Conservation (phyloP, 2,797 vertebrate genomes). For the Argya squamiceps region DNA sequence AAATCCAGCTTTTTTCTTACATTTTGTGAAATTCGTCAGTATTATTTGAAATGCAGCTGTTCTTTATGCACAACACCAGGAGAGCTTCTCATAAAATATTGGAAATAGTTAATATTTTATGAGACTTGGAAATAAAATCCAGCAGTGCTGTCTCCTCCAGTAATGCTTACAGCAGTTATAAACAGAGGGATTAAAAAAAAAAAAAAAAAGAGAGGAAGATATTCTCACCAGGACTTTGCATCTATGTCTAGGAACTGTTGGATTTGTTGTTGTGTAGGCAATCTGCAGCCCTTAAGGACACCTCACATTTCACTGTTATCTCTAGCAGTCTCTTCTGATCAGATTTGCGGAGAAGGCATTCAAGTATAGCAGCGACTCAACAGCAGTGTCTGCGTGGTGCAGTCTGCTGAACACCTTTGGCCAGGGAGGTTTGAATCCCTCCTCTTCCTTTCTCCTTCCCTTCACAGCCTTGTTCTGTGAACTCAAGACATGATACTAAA, state of each 20-base stretch:
- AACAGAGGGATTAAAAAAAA: background rate
- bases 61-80: background rate
- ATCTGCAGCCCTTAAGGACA: background rate
- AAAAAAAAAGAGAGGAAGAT: background rate
- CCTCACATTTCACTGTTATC: background rate
- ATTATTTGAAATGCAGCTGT: background rate
- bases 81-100: background rate
- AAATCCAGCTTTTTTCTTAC: background rate
- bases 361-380: background rate
- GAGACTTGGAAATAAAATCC: constrained; percentile 6
- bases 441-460: background rate
- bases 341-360: background rate
- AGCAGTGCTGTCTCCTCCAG: background rate
- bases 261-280: background rate
- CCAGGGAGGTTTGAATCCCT: background rate
- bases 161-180: background rate
- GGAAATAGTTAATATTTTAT: constrained; percentile 31
- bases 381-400: background rate
- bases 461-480: background rate
- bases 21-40: background rate
- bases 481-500: background rate
- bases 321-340: background rate
- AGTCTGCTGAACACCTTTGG: background rate
- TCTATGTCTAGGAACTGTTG: background rate
- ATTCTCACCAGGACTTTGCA: background rate